phyloP scores from a whole-genome alignment of 2,113 vertebrate species.

The Oreochromis spilurus region DNA sequence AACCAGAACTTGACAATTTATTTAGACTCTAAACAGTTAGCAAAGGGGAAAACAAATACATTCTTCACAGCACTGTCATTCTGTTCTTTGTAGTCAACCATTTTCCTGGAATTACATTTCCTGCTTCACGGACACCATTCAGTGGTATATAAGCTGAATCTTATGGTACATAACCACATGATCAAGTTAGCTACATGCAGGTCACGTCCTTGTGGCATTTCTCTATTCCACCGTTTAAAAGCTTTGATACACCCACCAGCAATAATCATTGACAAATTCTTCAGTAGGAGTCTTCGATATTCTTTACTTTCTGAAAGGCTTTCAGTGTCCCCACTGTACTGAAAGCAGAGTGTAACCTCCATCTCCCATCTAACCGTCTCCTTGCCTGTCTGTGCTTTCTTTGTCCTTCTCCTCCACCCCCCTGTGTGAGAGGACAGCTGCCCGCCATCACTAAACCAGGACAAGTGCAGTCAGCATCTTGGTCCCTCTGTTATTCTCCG shows the following conservation, averaged over 20 bases:
- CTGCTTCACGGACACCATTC: not conserved
- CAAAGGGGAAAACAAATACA: rapidly evolving
- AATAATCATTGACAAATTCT: not conserved
- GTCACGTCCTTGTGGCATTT: not conserved
- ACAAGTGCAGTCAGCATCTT: conserved; percentile 5
- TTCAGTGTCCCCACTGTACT: not conserved
- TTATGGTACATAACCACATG: not conserved
- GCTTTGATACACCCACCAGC: not conserved
- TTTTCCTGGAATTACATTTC: not conserved
- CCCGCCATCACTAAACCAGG: conserved; percentile 20
- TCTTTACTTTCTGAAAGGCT: conserved; percentile 1
- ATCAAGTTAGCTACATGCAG: not conserved
- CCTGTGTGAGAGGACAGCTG: not conserved
- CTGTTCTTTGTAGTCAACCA: not conserved
- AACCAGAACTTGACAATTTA: not conserved
- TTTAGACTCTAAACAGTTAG: not conserved
- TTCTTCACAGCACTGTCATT: not conserved
- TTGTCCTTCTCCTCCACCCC: not conserved
- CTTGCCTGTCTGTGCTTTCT: not conserved
- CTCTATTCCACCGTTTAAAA: not conserved
- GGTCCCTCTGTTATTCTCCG: conserved; percentile 15
- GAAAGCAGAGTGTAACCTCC: not conserved
- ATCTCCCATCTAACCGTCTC: not conserved
- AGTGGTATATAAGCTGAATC: not conserved
- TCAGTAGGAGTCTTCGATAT: not conserved